These are phyloP conservation scores for Benitochromis conjunctus DNA, from an alignment of 2,113 vertebrate species.

Conservation along the genomic window DNA sequence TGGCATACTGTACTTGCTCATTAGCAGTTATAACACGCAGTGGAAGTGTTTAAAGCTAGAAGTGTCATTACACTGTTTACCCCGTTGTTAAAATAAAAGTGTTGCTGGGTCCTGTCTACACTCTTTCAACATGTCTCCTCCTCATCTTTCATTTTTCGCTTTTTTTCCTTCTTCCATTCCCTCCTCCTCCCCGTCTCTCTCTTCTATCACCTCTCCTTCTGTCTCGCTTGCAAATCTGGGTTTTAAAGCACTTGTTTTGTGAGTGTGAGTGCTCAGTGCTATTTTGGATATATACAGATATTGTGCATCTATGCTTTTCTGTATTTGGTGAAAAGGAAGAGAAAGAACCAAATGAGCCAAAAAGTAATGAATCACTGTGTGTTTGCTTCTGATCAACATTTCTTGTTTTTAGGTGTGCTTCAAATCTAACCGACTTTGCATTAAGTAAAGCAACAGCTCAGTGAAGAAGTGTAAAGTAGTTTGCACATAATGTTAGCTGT, in stretches of 20 bases:
- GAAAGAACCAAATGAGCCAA: background rate
- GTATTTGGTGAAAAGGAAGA: background rate
- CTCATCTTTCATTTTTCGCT: background rate
- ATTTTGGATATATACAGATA: background rate
- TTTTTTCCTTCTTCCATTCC: background rate
- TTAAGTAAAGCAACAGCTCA: background rate
- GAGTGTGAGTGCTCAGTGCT: background rate
- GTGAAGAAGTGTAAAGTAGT: background rate
- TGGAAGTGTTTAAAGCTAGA: conserved; percentile 25
- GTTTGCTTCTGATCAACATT: background rate
- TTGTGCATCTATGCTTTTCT: background rate
- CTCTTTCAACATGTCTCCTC: background rate
- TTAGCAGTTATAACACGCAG: conserved; percentile 22
- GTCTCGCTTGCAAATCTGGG: background rate
- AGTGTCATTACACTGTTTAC: conserved; percentile 15
- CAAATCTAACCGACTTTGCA: background rate
- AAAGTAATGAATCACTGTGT: background rate
- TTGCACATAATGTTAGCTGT: background rate
- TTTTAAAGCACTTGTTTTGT: conserved; percentile 5
- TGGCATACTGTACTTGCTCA: background rate
- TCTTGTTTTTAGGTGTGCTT: background rate
- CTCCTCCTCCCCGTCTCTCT: background rate
- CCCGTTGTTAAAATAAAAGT: conserved; percentile 37
- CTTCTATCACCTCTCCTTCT: conserved; percentile 20
- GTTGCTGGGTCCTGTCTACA: conserved; percentile 28